Evolutionary conservation across 2,888 invertebrate species (phyloP).

Genomic region (Standfussiana lucernea): DNA sequence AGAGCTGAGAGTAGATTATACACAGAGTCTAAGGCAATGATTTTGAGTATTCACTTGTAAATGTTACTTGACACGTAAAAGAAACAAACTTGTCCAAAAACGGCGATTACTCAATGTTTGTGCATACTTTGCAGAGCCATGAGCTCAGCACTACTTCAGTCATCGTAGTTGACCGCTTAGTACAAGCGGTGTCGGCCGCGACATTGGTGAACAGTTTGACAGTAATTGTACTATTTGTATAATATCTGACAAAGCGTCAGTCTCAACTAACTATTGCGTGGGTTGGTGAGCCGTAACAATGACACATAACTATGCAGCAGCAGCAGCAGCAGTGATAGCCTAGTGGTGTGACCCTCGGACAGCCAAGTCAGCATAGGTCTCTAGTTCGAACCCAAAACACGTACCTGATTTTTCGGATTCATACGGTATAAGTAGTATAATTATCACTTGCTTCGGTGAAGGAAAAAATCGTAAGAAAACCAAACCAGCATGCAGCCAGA

Average conservation of each 20-base stretch:
- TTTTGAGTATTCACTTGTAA: not conserved
- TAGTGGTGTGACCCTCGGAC: too few species aligned
- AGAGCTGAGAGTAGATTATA: not conserved
- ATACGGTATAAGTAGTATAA: too few species aligned
- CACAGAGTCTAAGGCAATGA: conserved; percentile 26
- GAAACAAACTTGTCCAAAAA: not conserved
- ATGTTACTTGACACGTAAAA: not conserved
- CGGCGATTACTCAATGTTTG: not conserved
- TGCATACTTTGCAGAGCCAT: not conserved
- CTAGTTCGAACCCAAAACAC: too few species aligned
- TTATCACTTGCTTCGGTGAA: too few species aligned
- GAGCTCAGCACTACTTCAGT: not conserved
- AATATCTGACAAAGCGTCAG: too few species aligned
- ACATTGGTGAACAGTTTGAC: not conserved
- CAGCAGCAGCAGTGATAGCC: too few species aligned
- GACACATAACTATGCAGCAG: too few species aligned
- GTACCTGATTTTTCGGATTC: too few species aligned
- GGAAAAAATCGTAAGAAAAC: too few species aligned
- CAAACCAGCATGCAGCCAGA: too few species aligned
- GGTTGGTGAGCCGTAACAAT: not conserved
- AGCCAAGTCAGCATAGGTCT: too few species aligned
- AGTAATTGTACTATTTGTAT: not conserved
- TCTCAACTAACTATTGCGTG: not conserved
- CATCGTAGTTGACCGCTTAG: not conserved
- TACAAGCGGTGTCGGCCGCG: not conserved